Percentiles rank a stretch among this genome's conserved stretches.
Evolutionary conservation across 2,113 vertebrate genomes (phyloP).

Genomic region (Hepsetus odoe): DNA sequence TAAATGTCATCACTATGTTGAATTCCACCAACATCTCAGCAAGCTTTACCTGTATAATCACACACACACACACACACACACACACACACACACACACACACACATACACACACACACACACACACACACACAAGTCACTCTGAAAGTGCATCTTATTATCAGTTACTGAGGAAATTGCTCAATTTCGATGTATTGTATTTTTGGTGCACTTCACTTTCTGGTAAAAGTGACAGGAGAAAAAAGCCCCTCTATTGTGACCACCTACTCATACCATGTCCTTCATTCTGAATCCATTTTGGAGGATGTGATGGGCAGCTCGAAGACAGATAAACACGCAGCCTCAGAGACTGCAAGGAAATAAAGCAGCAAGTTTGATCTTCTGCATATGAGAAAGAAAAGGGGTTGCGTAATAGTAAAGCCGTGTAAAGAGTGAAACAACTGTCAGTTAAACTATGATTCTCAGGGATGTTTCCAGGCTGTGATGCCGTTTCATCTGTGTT

Average conservation of each 20-base stretch:
- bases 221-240: background rate
- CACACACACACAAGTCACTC: background rate
- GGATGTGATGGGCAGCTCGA: background rate
- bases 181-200: conserved; percentile 9
- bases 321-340: conserved; percentile 5
- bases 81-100: background rate
- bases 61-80: no score
- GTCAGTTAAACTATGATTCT: conserved; percentile 9
- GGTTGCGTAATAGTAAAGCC: background rate
- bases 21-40: background rate
- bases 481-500: background rate
- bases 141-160: conserved; percentile 4
- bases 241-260: background rate
- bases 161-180: background rate
- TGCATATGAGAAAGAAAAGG: background rate
- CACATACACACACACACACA: conserved; percentile 37
- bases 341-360: background rate
- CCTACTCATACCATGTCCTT: background rate
- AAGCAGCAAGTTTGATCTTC: background rate
- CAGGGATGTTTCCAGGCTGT: background rate
- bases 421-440: background rate
- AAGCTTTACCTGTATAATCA: background rate
- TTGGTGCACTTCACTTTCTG: background rate
- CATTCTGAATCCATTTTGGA: conserved; percentile 7
- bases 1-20: background rate